A percentile compares a stretch with the other conserved stretches of the same genome.
Evolutionary conservation across 2,113 vertebrate genomes (phyloP).

Genomic region (Lophura nycthemera): DNA sequence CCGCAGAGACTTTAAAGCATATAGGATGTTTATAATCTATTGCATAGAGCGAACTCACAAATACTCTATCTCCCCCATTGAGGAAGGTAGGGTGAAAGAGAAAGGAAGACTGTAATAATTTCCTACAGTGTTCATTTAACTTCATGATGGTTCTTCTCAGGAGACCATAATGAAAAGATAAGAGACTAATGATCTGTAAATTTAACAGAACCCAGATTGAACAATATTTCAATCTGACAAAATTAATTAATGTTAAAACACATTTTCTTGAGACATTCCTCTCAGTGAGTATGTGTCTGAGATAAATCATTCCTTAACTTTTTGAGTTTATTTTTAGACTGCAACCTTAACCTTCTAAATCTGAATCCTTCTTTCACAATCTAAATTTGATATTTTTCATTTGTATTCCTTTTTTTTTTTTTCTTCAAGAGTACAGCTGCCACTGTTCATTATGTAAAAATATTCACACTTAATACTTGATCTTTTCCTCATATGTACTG

Average conservation of each 20-base stretch:
- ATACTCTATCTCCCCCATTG: neutral
- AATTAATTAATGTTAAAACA: conserved; percentile 70
- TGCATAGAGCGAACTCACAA: neutral
- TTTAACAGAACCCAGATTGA: conserved; percentile 55
- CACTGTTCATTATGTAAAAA: neutral
- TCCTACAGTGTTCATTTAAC: conserved; percentile 69
- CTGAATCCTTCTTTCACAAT: neutral
- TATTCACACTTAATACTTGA: neutral
- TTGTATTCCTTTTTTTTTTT: neutral
- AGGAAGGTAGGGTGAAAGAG: neutral
- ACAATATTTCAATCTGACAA: conserved; percentile 68
- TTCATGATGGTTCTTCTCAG: conserved; percentile 61
- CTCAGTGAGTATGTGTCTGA: neutral
- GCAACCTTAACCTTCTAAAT: neutral
- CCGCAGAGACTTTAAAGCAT: neutral
- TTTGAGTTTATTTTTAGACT: neutral
- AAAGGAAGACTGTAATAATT: conserved; percentile 53
- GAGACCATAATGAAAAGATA: conserved; percentile 65
- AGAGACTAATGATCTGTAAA: conserved; percentile 71
- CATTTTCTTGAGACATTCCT: conserved; percentile 22
- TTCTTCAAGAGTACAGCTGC: neutral
- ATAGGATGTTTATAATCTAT: neutral
- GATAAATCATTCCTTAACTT: neutral
- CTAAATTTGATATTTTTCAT: neutral
- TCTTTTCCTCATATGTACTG: neutral